A percentile compares a stretch with the other conserved stretches of the same genome.
These are phyloP conservation scores for Microtus montanus DNA, from an alignment of 2,113 vertebrate species.

Conservation along the genomic window DNA sequence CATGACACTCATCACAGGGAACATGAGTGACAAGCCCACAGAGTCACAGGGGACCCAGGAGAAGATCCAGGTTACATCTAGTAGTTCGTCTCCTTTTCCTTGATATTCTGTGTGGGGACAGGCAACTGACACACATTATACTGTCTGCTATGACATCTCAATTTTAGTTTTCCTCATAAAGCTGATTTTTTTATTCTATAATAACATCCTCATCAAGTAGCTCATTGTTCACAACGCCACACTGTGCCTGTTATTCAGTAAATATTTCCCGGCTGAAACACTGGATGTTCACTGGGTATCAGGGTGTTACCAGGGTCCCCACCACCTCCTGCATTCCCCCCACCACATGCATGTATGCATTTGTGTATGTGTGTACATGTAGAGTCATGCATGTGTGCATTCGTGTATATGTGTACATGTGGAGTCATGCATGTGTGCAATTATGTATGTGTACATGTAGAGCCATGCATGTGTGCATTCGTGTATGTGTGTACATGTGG, in stretches of 20 bases:
- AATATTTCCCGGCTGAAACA: neutral
- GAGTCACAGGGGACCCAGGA: neutral
- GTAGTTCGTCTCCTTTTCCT: neutral
- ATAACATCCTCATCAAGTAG: neutral
- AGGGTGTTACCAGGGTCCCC: neutral
- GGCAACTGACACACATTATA: neutral
- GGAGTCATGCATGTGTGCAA: no score
- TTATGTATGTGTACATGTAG: no score
- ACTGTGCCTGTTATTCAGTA: neutral
- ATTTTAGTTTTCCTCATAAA: neutral
- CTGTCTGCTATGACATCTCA: neutral
- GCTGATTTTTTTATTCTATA: neutral
- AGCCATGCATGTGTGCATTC: accelerated
- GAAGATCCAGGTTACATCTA: neutral
- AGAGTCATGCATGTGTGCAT: no score
- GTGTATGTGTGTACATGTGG: neutral
- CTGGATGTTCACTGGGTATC: neutral
- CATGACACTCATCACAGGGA: neutral
- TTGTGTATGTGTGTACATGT: neutral
- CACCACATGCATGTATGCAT: neutral
- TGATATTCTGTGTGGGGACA: neutral
- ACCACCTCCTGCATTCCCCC: neutral
- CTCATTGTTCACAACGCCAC: neutral
- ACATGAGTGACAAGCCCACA: neutral
- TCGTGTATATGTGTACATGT: no score